A percentile compares a stretch with the other conserved stretches of the same genome.
These are phyloP conservation scores for Dryobotodes eremita DNA, from an alignment of 2,888 invertebrate species.

Conservation along the genomic window DNA sequence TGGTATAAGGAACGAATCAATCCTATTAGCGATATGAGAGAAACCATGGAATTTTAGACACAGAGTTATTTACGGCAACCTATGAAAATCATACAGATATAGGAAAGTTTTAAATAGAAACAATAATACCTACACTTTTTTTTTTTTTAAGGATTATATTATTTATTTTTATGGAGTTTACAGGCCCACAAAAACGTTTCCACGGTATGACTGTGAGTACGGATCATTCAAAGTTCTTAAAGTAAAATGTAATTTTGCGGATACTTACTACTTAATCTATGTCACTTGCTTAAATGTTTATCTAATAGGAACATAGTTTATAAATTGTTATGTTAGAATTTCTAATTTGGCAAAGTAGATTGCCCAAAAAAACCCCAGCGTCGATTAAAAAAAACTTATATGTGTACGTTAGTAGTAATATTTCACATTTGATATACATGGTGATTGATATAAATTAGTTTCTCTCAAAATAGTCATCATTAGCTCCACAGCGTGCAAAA, in stretches of 20 bases:
- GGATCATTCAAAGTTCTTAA: too few species aligned
- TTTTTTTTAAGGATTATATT: too few species aligned
- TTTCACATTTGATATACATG: too few species aligned
- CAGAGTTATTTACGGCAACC: not conserved
- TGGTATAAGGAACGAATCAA: not conserved
- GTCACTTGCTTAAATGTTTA: too few species aligned
- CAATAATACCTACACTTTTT: too few species aligned
- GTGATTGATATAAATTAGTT: not conserved
- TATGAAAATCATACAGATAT: not conserved
- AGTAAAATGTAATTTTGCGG: too few species aligned
- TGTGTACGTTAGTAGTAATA: not conserved
- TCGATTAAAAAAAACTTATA: not conserved
- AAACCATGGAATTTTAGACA: not conserved
- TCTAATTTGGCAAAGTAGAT: not conserved
- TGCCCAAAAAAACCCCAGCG: not conserved
- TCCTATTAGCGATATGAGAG: constrained; percentile 12
- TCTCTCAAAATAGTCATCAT: not conserved
- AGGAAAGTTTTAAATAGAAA: not conserved
- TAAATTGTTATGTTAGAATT: too few species aligned
- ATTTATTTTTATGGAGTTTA: too few species aligned
- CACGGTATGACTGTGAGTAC: too few species aligned
- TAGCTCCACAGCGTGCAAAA: not conserved
- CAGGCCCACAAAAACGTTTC: too few species aligned
- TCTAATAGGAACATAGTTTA: too few species aligned
- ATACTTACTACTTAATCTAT: too few species aligned